A percentile compares a stretch with the other conserved stretches of the same genome.
These are phyloP conservation scores for Lipophrys pholis DNA, from an alignment of 2,113 vertebrate species.

Conservation along the genomic window DNA sequence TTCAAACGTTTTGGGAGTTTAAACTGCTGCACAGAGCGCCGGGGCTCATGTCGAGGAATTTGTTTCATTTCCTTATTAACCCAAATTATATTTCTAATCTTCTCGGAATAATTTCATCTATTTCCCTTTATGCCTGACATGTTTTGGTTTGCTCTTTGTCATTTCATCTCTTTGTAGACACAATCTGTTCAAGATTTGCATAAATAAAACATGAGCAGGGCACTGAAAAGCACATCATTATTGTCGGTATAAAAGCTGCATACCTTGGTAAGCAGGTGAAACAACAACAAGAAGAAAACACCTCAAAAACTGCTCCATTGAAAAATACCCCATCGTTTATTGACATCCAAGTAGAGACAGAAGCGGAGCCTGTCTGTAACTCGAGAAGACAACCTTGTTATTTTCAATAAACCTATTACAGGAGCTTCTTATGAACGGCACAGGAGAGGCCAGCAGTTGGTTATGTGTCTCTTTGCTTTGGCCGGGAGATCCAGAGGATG, in stretches of 20 bases:
- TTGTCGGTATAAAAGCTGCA: background rate
- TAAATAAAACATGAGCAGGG: background rate
- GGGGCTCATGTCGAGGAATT: background rate
- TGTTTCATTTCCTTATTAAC: constrained; percentile 9
- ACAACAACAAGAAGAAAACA: background rate
- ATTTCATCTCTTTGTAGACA: background rate
- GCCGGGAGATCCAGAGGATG: constrained; percentile 64
- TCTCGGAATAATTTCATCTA: background rate
- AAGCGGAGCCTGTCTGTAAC: constrained; percentile 64
- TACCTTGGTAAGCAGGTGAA: constrained; percentile 2
- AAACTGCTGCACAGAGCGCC: constrained; percentile 11
- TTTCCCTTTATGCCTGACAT: background rate
- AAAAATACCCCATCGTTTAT: constrained; percentile 54
- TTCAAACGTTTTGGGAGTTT: constrained; percentile 31
- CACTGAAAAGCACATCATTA: background rate
- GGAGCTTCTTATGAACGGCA: constrained; percentile 64
- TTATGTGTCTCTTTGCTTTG: constrained; percentile 71
- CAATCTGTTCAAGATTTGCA: constrained; percentile 12
- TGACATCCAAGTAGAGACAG: constrained; percentile 64
- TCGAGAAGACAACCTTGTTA: constrained; percentile 77
- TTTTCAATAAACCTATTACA: constrained; percentile 79
- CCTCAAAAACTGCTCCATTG: constrained; percentile 5
- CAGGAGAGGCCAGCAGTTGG: constrained; percentile 50
- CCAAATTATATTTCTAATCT: constrained; percentile 8
- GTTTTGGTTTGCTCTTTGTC: background rate